Evolutionary conservation across 2,797 vertebrate species (phyloP), one percentile per base, ranked within the genome.

Genomic region (Pangasius mekongensis): DNA sequence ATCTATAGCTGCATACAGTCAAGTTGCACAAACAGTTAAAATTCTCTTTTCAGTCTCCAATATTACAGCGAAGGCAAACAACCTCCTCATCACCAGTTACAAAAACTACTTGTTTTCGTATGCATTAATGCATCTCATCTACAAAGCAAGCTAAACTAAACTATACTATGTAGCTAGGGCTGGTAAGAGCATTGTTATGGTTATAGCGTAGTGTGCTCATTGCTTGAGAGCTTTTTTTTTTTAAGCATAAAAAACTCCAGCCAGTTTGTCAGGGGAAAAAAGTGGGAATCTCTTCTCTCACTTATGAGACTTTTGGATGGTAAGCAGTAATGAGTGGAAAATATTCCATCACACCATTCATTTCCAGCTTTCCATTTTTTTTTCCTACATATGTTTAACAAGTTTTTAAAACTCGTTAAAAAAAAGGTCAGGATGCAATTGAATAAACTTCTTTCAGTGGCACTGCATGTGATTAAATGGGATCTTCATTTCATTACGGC

Each of bases 401-500:
- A 22, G 36, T 7, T 74, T 76, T n/a, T 49, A 2, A 73, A n/a
- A n/a, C 43, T 76, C 0, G 39, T 47, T 74, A n/a, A 6, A 24
- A 47, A 47, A 74, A 47, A 36, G 30, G 30, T 56, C 54, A 56
- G 30, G 18, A 20, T 4, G 4, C 1, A 58, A 60, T 11, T 24
- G 33, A 39, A 60, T 36, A 60, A 81, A 81, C 20, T 24, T 22
- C 74, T 36, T 81, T 60, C 16, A 60, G 1, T 36, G 10, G 54
- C 78, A 39, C 49, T 81, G 52, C 52, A 33, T 56, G 18, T 60
- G 54, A 81, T 81, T 81, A 81, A 39, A 81, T 39, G 20, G 54
- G 10, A 81, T 81, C 11, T 56, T 60, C 9, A 39, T 81, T 60
- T 60, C 30, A 81, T 60, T 81, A 58, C 20, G 39, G 18, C 8